These are phyloP conservation scores for Drosophila sturtevanti DNA, from an alignment of 1,140 invertebrate genomes.

Conservation along the genomic window DNA sequence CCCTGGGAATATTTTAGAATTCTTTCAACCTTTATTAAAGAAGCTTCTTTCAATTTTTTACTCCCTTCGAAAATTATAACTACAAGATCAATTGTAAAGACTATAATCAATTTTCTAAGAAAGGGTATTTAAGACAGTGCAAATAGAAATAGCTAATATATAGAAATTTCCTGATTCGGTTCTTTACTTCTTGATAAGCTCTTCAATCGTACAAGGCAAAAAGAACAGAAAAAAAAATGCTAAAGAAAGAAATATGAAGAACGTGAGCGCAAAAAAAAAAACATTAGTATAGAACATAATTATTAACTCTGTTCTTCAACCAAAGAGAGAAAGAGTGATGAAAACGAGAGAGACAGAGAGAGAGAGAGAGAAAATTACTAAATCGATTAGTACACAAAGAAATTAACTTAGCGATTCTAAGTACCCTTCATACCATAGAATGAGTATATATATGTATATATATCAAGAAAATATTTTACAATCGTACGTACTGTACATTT, in stretches of 20 bases:
- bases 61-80: no score
- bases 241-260: constrained; percentile 29
- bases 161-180: constrained; percentile 22
- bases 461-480: no score
- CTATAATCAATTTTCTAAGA: background rate
- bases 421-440: background rate
- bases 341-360: constrained; percentile 39
- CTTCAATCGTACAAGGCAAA: constrained; percentile 32
- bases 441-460: background rate
- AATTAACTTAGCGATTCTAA: constrained; percentile 19
- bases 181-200: constrained; percentile 65
- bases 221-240: constrained; percentile 29
- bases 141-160: constrained; percentile 2
- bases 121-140: background rate
- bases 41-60: no score
- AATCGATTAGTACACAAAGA: constrained; percentile 62
- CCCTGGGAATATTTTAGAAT: no score
- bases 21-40: no score
- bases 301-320: constrained; percentile 29
- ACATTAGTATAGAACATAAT: constrained; percentile 46
- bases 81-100: no score
- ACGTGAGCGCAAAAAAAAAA: constrained; percentile 44
- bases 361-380: constrained; percentile 25
- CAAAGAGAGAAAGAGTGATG: constrained; percentile 10
- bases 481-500: no score